Evolutionary conservation across 2,888 invertebrate species (phyloP).

Genomic region (Athrips mouffetella): DNA sequence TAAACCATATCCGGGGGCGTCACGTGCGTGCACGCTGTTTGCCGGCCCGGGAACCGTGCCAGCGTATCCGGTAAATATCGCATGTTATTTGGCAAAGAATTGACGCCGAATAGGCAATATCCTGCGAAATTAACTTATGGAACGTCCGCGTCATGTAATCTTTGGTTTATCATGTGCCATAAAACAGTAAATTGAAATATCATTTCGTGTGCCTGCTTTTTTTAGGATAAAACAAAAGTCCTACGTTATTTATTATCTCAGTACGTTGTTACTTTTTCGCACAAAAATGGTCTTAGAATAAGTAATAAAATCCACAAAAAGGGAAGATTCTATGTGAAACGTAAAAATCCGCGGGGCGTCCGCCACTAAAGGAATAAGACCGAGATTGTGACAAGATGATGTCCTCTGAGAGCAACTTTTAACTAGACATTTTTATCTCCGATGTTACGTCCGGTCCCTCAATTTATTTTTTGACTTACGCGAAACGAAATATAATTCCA

Average conservation of each 20-base stretch:
- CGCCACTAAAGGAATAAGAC: neutral
- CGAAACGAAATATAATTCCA: neutral
- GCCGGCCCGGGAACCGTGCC: conserved; percentile 37
- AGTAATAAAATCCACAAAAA: neutral
- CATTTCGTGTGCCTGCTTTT: no score
- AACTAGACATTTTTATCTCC: neutral
- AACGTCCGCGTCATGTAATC: conserved; percentile 16
- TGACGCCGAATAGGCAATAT: conserved; percentile 33
- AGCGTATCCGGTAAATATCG: conserved; percentile 37
- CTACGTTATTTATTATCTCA: no score
- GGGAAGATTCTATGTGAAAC: neutral
- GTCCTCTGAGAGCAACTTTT: neutral
- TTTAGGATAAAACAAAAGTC: no score
- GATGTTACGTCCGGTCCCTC: neutral
- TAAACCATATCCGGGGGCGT: conserved; percentile 16
- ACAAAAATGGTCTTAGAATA: no score
- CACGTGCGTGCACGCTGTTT: conserved; percentile 12
- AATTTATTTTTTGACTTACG: neutral
- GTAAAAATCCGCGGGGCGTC: neutral
- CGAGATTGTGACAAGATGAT: neutral
- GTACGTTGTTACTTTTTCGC: neutral
- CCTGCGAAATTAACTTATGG: conserved; percentile 26
- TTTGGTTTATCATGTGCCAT: neutral
- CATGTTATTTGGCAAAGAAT: conserved; percentile 45
- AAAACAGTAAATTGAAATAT: neutral